These are phyloP conservation scores for Diadema setosum DNA, from an alignment of 35 echinoderm and acorn worm species.

Conservation along the genomic window DNA sequence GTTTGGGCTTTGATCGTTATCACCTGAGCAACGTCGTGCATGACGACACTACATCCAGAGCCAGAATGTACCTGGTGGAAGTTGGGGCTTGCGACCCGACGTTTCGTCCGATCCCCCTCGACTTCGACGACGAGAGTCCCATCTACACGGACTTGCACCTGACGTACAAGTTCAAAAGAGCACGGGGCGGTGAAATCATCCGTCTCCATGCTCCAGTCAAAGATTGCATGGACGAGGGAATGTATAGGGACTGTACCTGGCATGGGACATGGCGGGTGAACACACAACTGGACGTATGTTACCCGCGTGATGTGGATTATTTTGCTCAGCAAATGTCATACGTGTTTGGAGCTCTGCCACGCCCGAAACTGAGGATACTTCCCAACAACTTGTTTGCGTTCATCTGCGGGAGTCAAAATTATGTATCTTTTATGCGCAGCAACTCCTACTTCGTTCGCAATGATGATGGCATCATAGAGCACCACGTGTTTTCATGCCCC, in stretches of 20 bases:
- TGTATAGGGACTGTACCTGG: background rate
- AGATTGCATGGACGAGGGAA: background rate
- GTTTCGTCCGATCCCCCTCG: background rate
- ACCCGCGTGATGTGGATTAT: background rate
- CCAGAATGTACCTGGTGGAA: background rate
- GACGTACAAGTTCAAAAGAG: background rate
- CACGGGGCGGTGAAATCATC: background rate
- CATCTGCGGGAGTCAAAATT: background rate
- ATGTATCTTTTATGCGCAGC: too few species aligned
- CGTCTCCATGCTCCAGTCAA: background rate
- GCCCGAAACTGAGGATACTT: background rate
- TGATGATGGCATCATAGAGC: too few species aligned
- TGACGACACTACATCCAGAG: background rate
- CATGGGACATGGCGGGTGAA: background rate
- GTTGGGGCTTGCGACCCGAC: background rate
- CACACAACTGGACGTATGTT: background rate
- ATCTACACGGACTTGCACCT: background rate
- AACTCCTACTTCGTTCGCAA: too few species aligned
- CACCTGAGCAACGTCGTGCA: background rate
- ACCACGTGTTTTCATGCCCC: too few species aligned
- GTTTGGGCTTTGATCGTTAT: background rate
- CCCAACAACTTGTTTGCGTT: background rate
- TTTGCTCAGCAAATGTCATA: background rate
- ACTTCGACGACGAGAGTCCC: background rate
- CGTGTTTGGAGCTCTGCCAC: background rate